A percentile compares a stretch with the other conserved stretches of the same genome.
Conservation (phyloP, 2,113 vertebrate species). For the Sinocyclocheilus grahami region DNA sequence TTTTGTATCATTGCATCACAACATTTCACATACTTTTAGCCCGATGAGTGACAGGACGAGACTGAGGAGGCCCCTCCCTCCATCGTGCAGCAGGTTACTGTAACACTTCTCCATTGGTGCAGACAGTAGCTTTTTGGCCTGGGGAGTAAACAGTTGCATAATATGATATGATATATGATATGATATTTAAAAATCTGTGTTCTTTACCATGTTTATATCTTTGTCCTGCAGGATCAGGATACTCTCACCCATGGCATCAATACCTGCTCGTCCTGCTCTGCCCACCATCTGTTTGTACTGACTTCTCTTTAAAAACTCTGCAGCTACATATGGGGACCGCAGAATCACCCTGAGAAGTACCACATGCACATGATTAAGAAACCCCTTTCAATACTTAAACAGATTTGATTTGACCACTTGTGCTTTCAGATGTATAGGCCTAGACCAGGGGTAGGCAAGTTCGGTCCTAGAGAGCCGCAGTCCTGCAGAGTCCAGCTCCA, state of each 20-base stretch:
- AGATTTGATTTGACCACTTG: neutral
- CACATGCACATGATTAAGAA: neutral
- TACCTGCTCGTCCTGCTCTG: conserved; percentile 92
- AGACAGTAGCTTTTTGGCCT: conserved; percentile 82
- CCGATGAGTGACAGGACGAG: conserved; percentile 90
- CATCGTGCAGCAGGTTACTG: conserved; percentile 83
- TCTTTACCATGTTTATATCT: conserved; percentile 81
- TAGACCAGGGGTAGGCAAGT: no score
- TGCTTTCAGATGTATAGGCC: neutral
- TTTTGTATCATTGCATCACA: neutral
- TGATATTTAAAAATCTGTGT: neutral
- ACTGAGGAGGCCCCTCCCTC: conserved; percentile 80
- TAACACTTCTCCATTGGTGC: conserved; percentile 88
- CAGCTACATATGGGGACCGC: conserved; percentile 90
- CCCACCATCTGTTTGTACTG: conserved; percentile 98
- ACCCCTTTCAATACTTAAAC: no score
- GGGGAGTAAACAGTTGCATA: neutral
- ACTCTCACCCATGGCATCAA: conserved; percentile 89
- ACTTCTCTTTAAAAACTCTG: conserved; percentile 87
- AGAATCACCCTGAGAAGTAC: conserved; percentile 84
- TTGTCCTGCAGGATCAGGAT: conserved; percentile 90
- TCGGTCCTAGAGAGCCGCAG: no score
- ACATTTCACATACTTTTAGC: conserved; percentile 79
- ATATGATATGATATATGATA: neutral
- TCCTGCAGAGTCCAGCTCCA: no score